phyloP scores from a whole-genome alignment of 2,888 invertebrate genomes.

The Lysandra bellargus region DNA sequence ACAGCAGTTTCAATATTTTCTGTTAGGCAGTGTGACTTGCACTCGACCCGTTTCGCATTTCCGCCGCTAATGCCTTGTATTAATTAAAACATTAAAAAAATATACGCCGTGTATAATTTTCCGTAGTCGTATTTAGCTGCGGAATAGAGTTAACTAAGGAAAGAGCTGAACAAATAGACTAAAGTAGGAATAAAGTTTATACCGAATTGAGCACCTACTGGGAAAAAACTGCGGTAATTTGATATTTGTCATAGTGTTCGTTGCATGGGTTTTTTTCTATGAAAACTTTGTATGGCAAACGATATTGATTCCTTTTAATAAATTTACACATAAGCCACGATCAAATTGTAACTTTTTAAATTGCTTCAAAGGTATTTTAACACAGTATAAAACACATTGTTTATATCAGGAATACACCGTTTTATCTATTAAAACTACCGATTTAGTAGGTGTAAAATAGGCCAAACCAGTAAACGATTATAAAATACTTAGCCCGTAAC shows the following conservation, averaged over 20 bases:
- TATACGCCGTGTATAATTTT: constrained; percentile 15
- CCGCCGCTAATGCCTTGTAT: constrained; percentile 36
- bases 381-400: too few species aligned
- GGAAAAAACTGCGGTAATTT: too few species aligned
- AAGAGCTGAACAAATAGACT: neutral
- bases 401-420: too few species aligned
- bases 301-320: too few species aligned
- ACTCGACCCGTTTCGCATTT: constrained; percentile 32
- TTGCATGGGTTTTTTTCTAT: too few species aligned
- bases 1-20: constrained; percentile 27
- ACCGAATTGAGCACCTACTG: neutral
- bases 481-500: constrained; percentile 37
- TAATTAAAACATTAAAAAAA: constrained; percentile 33
- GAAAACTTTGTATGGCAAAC: too few species aligned
- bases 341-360: too few species aligned
- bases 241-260: too few species aligned
- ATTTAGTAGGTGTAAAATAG: constrained; percentile 30
- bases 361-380: too few species aligned
- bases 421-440: neutral
- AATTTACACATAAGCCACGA: too few species aligned
- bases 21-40: constrained; percentile 30
- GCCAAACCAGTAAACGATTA: constrained; percentile 4
- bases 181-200: neutral
- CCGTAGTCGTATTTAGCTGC: neutral
- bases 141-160: constrained; percentile 1